These are phyloP conservation scores for Nebria brevicollis DNA, from an alignment of 2,888 invertebrate genomes.

Conservation along the genomic window DNA sequence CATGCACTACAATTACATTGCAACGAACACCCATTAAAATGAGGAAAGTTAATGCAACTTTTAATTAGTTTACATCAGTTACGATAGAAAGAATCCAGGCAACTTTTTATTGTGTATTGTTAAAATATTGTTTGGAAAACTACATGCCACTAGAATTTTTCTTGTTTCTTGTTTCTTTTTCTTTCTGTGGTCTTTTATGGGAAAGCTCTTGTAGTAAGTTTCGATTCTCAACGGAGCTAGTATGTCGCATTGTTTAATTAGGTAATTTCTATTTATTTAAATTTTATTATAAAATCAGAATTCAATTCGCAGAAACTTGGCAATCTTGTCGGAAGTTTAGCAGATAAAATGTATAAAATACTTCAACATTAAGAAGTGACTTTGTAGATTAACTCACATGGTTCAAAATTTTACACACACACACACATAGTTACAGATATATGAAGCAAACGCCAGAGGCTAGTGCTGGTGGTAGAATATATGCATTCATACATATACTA, in stretches of 20 bases:
- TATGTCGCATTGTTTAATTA: neutral
- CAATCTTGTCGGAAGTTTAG: neutral
- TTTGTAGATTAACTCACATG: neutral
- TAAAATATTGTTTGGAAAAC: slow-evolving; percentile 9
- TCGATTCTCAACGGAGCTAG: no score
- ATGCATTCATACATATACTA: neutral
- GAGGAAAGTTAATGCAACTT: slow-evolving; percentile 45
- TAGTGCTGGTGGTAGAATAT: neutral
- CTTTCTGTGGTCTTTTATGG: neutral
- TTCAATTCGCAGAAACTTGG: no score
- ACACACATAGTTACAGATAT: neutral
- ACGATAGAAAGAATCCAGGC: slow-evolving; percentile 19
- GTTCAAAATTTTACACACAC: neutral
- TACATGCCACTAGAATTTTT: neutral
- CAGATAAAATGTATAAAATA: neutral
- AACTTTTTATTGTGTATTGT: neutral
- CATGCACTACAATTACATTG: slow-evolving; percentile 43
- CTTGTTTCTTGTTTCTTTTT: neutral
- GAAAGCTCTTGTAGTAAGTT: neutral
- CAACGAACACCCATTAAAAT: slow-evolving; percentile 32
- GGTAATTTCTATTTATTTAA: neutral
- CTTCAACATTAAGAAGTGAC: neutral
- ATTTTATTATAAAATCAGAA: neutral
- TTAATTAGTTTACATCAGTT: slow-evolving; percentile 34
- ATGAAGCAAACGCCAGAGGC: neutral